These are phyloP conservation scores for Pocillopora verrucosa DNA, from an alignment of 64 coral and sea anemone species.

Conservation along the genomic window DNA sequence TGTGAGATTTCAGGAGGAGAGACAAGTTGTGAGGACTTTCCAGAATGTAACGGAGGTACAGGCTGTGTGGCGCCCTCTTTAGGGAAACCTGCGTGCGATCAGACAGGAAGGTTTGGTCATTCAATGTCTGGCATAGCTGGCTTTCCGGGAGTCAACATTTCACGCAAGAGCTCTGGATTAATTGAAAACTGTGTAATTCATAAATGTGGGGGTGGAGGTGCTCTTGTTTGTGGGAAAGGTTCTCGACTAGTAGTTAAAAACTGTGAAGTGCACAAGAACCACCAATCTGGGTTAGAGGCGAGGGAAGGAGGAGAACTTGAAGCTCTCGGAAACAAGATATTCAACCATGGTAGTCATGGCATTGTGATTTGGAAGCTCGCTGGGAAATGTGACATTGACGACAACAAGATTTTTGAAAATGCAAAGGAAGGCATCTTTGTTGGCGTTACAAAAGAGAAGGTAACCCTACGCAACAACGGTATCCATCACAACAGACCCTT, in stretches of 20 bases:
- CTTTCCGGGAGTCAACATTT: slow-evolving; percentile 30
- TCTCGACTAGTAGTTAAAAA: slow-evolving; percentile 38
- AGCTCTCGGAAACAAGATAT: slow-evolving; percentile 30
- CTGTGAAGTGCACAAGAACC: slow-evolving; percentile 48
- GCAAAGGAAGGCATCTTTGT: slow-evolving; percentile 46
- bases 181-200: slow-evolving; percentile 68
- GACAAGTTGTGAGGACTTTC: slow-evolving; percentile 60
- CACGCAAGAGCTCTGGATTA: not conserved
- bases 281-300: slow-evolving; percentile 55
- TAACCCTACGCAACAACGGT: slow-evolving; percentile 15
- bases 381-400: slow-evolving; percentile 32
- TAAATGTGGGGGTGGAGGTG: slow-evolving; percentile 56
- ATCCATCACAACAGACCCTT: slow-evolving; percentile 59
- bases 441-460: not conserved
- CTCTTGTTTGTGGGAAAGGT: slow-evolving; percentile 35
- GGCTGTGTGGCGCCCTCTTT: slow-evolving; percentile 46
- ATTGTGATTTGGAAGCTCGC: slow-evolving; percentile 51
- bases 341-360: slow-evolving; percentile 44
- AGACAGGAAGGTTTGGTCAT: slow-evolving; percentile 48
- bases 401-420: slow-evolving; percentile 67
- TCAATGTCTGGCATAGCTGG: slow-evolving; percentile 55
- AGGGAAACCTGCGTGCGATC: slow-evolving; percentile 38
- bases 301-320: slow-evolving; percentile 46
- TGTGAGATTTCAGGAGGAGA: slow-evolving; percentile 68
- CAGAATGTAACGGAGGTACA: slow-evolving; percentile 72